phyloP scores from a whole-genome alignment of 2,113 vertebrate species.

The Chrysochloris asiatica region DNA sequence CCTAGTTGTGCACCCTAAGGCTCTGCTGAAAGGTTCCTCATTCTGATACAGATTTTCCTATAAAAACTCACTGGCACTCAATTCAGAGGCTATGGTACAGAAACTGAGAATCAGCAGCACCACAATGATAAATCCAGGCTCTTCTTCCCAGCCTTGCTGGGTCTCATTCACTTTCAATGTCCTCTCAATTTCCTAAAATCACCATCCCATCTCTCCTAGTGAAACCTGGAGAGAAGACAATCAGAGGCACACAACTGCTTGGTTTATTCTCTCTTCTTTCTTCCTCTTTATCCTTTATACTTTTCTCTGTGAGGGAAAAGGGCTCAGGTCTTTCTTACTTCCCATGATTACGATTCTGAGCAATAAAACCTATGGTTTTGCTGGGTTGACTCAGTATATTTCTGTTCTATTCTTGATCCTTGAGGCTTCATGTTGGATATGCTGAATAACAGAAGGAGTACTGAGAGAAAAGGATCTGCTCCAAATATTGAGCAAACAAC shows the following conservation, averaged over 20 bases:
- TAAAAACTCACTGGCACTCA: neutral
- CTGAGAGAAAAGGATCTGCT: neutral
- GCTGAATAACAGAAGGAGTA: neutral
- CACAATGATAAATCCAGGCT: neutral
- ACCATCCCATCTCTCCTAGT: neutral
- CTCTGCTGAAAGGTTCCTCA: neutral
- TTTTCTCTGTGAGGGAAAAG: neutral
- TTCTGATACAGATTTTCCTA: neutral
- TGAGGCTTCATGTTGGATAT: neutral
- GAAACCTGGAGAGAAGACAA: neutral
- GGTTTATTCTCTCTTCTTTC: neutral
- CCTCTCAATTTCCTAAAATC: neutral
- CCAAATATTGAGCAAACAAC: conserved; percentile 1
- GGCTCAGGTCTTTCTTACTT: neutral
- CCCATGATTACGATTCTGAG: neutral
- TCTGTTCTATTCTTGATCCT: neutral
- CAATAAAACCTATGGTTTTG: neutral
- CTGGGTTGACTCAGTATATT: neutral
- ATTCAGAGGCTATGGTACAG: neutral
- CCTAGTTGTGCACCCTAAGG: neutral
- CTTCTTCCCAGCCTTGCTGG: neutral
- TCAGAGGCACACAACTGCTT: neutral
- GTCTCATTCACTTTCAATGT: neutral
- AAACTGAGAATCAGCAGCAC: neutral
- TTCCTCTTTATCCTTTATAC: neutral